Percentiles rank a stretch among this genome's conserved stretches.
Evolutionary conservation across 2,888 invertebrate genomes (phyloP).

Genomic region (Pegoplata infirma): DNA sequence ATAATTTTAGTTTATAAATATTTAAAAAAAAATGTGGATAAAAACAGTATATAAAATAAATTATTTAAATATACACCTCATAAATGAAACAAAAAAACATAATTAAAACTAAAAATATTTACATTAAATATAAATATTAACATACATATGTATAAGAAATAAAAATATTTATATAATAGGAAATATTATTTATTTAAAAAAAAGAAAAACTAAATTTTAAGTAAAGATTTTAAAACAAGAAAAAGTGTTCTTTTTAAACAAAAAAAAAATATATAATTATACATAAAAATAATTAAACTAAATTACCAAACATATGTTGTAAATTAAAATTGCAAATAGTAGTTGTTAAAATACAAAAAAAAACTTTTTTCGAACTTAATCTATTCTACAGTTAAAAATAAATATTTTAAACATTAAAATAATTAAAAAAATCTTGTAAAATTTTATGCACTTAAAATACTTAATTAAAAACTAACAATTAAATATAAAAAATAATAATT

Average conservation of each 20-base stretch:
- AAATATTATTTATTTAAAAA: conserved; percentile 56
- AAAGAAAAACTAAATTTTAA: conserved; percentile 50
- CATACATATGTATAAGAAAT: conserved; percentile 46
- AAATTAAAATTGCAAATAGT: conserved; percentile 59
- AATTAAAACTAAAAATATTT: conserved; percentile 61
- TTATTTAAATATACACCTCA: conserved; percentile 62
- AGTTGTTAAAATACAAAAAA: conserved; percentile 58
- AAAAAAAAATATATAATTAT: conserved; percentile 2
- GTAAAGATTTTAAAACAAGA: conserved; percentile 43
- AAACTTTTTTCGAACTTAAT: conserved; percentile 38
- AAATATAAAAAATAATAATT: conserved; percentile 7
- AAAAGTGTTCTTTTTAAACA: conserved; percentile 53
- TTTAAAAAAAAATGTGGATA: background rate
- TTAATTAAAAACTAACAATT: conserved; percentile 6
- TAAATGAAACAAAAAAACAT: conserved; percentile 51
- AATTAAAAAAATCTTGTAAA: conserved; percentile 45
- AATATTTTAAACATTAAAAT: conserved; percentile 27
- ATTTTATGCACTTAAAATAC: conserved; percentile 49
- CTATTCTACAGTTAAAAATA: background rate
- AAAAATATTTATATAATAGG: conserved; percentile 58
- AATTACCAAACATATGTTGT: conserved; percentile 42
- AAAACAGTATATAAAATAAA: conserved; percentile 45
- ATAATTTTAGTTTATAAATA: conserved; percentile 11
- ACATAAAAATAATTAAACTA: conserved; percentile 4
- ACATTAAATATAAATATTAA: conserved; percentile 33